Evolutionary conservation across 2,113 vertebrate species (phyloP).

Genomic region (Nestor notabilis): DNA sequence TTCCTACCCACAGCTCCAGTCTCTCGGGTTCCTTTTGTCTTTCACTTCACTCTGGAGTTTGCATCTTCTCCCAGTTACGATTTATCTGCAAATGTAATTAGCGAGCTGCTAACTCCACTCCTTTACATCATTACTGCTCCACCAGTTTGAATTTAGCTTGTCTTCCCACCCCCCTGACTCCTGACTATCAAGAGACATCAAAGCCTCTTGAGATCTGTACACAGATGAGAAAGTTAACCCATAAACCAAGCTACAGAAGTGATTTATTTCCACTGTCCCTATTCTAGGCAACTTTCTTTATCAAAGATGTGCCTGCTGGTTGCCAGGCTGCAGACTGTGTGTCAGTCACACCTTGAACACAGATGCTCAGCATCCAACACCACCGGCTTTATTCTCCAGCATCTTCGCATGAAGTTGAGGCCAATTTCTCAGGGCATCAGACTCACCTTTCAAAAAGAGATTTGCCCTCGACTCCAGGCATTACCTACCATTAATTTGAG

Average conservation of each 20-base stretch:
- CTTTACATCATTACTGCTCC: neutral
- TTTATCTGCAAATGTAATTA: neutral
- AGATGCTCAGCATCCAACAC: neutral
- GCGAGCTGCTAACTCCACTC: neutral
- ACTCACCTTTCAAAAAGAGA: neutral
- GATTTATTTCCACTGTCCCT: neutral
- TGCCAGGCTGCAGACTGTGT: slow-evolving; percentile 11
- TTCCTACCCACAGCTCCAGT: neutral
- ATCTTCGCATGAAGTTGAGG: neutral
- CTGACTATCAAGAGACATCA: neutral
- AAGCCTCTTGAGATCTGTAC: neutral
- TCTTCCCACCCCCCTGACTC: neutral
- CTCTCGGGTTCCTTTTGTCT: neutral
- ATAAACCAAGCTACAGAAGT: neutral
- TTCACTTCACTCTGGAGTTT: neutral
- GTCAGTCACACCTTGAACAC: neutral
- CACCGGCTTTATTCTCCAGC: neutral
- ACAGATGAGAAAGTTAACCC: neutral
- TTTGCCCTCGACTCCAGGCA: neutral
- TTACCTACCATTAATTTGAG: neutral
- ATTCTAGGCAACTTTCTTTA: neutral
- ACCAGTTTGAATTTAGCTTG: neutral
- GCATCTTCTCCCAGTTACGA: neutral
- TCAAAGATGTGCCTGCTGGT: neutral
- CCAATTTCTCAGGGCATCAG: rapidly evolving